Percentiles rank a stretch among this genome's conserved stretches.
phyloP scores from a whole-genome alignment of 1,140 invertebrate species.

The Mycetomoellerius zeteki region DNA sequence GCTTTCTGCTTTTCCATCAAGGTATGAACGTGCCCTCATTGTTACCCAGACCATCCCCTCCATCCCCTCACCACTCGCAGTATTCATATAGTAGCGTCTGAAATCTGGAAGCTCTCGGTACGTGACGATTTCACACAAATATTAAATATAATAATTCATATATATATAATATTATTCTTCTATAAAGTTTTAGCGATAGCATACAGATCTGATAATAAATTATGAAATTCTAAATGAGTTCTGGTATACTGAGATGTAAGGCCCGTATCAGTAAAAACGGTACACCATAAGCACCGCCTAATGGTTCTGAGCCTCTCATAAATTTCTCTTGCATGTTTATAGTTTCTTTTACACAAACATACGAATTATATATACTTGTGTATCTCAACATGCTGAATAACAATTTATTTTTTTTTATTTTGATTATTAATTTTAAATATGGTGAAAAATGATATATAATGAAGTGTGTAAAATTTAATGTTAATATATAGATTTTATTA shows the following conservation, averaged over 20 bases:
- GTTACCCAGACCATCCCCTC: too few species aligned
- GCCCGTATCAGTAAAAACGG: constrained; percentile 81
- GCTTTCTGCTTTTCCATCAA: too few species aligned
- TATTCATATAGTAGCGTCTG: too few species aligned
- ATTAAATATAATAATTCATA: constrained; percentile 34
- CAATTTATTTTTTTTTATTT: constrained; percentile 1
- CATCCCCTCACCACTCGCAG: too few species aligned
- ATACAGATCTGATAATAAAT: background rate
- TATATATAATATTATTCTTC: background rate
- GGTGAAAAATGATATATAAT: background rate
- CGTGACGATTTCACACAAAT: background rate
- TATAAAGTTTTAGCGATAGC: background rate
- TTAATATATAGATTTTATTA: constrained; percentile 38
- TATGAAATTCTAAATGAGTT: background rate
- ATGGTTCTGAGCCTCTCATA: constrained; percentile 78
- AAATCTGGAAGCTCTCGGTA: too few species aligned
- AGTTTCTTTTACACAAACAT: constrained; percentile 66
- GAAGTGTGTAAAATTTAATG: background rate
- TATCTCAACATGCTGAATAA: constrained; percentile 73
- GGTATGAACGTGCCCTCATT: too few species aligned
- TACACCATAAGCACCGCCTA: constrained; percentile 70
- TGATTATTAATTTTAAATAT: background rate
- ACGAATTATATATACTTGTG: constrained; percentile 63
- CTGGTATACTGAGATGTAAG: constrained; percentile 60
- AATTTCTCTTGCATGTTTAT: constrained; percentile 78